These are phyloP conservation scores for Morpho deidamia DNA, from an alignment of 2,888 invertebrate species.

Conservation along the genomic window DNA sequence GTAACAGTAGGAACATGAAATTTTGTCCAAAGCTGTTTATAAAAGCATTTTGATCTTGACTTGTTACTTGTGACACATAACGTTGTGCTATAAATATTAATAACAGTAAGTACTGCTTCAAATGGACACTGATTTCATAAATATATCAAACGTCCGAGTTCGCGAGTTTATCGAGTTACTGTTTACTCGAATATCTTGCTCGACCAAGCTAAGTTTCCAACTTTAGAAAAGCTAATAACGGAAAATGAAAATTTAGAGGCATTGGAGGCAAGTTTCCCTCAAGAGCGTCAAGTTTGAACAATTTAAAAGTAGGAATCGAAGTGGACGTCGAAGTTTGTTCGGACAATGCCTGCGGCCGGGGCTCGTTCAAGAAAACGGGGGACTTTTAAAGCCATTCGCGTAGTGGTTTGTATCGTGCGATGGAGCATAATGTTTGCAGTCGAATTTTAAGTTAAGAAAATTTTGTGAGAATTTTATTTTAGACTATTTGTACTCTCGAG, in stretches of 20 bases:
- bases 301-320: constrained; percentile 43
- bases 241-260: constrained; percentile 30
- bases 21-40: too few relatives aligned
- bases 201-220: constrained; percentile 1
- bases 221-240: constrained; percentile 27
- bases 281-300: constrained; percentile 34
- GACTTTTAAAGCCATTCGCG: constrained; percentile 25
- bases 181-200: neutral
- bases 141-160: too few relatives aligned
- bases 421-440: constrained; percentile 17
- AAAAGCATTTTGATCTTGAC: too few relatives aligned
- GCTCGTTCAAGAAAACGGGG: constrained; percentile 26
- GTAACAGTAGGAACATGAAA: too few relatives aligned
- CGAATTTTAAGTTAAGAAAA: constrained; percentile 5
- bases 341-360: constrained; percentile 31
- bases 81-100: too few relatives aligned
- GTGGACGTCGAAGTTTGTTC: constrained; percentile 40
- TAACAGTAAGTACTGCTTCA: too few relatives aligned
- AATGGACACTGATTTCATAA: too few relatives aligned
- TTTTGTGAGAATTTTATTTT: neutral
- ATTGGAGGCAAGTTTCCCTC: constrained; percentile 23
- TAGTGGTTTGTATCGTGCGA: constrained; percentile 24
- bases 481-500: neutral
- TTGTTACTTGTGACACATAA: too few relatives aligned
- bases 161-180: too few relatives aligned